Conservation (phyloP, 2,797 vertebrate species). For the Molothrus aeneus region DNA sequence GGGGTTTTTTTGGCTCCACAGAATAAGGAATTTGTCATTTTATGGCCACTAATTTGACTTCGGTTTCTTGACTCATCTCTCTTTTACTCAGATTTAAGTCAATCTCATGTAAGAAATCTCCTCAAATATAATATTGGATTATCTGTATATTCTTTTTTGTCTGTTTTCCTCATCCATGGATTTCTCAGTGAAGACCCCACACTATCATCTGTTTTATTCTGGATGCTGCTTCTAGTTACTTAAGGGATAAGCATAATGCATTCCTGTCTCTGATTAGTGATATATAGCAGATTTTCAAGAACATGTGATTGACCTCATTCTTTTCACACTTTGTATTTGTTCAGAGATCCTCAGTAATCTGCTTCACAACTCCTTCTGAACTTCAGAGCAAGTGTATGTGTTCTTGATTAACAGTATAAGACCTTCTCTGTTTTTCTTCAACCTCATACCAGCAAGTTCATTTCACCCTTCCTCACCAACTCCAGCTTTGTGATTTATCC, state of each 20-base stretch:
- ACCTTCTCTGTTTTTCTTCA: background rate
- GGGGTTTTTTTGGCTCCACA: accelerated
- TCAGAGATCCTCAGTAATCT: background rate
- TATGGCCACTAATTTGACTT: background rate
- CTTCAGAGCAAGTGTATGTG: background rate
- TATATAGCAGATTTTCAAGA: background rate
- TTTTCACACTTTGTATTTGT: background rate
- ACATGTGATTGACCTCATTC: accelerated
- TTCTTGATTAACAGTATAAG: background rate
- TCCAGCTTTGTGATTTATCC: background rate
- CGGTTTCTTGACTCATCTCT: background rate
- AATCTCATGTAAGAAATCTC: background rate
- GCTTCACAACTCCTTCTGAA: background rate
- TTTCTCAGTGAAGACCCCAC: background rate
- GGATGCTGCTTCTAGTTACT: background rate
- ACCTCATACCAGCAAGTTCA: background rate
- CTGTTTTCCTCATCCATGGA: accelerated
- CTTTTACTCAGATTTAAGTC: background rate
- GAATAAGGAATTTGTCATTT: background rate
- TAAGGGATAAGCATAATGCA: background rate
- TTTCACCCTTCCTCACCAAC: background rate
- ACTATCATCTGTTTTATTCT: background rate
- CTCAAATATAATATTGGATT: background rate
- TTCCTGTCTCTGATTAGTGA: background rate
- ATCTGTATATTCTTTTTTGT: background rate